These are phyloP conservation scores for Sinodicranocentrus sp. DNA, from an alignment of 2,888 invertebrate genomes.

Conservation along the genomic window DNA sequence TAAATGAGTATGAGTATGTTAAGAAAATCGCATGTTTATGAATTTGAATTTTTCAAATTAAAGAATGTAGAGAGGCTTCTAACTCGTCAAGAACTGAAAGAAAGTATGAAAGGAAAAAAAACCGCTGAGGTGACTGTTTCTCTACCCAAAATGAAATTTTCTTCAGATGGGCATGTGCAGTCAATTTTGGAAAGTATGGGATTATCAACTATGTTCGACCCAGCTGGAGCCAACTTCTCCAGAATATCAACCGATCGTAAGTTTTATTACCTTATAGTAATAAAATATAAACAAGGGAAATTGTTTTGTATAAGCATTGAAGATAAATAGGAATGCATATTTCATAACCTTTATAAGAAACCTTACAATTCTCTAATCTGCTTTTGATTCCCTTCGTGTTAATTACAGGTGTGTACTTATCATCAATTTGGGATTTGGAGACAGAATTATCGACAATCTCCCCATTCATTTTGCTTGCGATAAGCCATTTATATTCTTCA, in stretches of 20 bases:
- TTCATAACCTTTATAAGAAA: too few species aligned
- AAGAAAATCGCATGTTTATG: not conserved
- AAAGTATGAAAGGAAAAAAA: slow-evolving; percentile 50
- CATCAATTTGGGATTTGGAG: slow-evolving; percentile 80
- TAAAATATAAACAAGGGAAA: too few species aligned
- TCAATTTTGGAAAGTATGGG: slow-evolving; percentile 77
- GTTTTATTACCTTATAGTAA: not conserved
- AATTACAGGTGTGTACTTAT: not conserved
- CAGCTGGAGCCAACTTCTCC: slow-evolving; percentile 83
- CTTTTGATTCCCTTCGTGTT: not conserved
- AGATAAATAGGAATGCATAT: too few species aligned
- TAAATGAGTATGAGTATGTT: not conserved
- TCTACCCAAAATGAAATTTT: slow-evolving; percentile 87
- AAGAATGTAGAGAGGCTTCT: slow-evolving; percentile 63
- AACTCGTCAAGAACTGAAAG: slow-evolving; percentile 17
- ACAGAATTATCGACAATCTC: slow-evolving; percentile 69
- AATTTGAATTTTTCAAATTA: not conserved
- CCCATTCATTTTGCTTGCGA: slow-evolving; percentile 81
- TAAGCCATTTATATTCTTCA: slow-evolving; percentile 87
- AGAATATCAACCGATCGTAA: slow-evolving; percentile 80
- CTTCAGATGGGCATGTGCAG: slow-evolving; percentile 77
- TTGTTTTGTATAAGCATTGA: too few species aligned
- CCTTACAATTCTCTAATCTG: not conserved
- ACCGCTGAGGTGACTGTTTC: slow-evolving; percentile 73
- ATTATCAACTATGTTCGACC: slow-evolving; percentile 83